Evolutionary conservation across 2,888 invertebrate genomes (phyloP).

Genomic region (Rhogogaster chlorosoma): DNA sequence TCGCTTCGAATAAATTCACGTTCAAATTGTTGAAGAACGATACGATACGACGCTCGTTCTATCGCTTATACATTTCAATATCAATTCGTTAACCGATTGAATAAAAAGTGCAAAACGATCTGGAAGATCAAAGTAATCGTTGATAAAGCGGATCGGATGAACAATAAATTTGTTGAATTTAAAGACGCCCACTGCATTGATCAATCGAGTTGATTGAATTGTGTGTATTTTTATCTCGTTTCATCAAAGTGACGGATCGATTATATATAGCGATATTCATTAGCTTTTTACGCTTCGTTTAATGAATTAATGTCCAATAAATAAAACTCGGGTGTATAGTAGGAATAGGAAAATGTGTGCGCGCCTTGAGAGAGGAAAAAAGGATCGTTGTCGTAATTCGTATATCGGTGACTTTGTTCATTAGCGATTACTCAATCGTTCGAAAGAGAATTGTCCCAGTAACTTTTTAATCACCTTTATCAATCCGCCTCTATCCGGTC

Average conservation of each 20-base stretch:
- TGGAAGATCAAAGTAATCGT: background rate
- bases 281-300: background rate
- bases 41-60: background rate
- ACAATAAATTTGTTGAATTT: background rate
- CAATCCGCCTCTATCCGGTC: slow-evolving; percentile 8
- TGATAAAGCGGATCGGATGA: background rate
- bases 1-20: background rate
- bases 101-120: background rate
- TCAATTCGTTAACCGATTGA: background rate
- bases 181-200: slow-evolving; percentile 60
- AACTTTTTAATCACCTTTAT: slow-evolving; percentile 37
- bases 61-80: background rate
- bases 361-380: background rate
- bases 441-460: background rate
- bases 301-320: slow-evolving; percentile 1
- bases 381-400: background rate
- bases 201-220: slow-evolving; percentile 72
- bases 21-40: background rate
- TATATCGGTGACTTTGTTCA: slow-evolving; percentile 9
- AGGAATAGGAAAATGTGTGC: background rate
- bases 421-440: slow-evolving; percentile 28
- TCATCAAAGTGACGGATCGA: background rate
- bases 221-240: slow-evolving; percentile 48
- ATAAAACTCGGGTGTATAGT: background rate
- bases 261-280: background rate